Base-by-base conservation (phyloP, 2,888 invertebrate species). In the Girardia tigrina region DNA sequence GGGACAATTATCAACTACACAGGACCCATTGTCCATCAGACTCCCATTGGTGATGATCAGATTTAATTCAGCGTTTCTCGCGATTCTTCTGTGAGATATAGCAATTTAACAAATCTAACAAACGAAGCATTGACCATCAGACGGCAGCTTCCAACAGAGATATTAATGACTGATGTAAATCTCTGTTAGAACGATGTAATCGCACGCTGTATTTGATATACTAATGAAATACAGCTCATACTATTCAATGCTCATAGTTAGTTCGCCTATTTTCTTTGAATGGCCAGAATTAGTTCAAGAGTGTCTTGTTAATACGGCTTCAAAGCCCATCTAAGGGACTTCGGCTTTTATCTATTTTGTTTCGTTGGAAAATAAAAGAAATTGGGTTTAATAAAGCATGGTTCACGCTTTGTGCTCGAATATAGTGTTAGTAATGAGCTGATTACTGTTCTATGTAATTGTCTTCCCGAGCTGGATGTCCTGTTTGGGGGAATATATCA, bases 1-100 rank as follows among this genome's bases (percentile, higher is more conserved):
- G 56, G n/a, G 56, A 56, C n/a, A 56, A 56, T 56, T 56, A 56
- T 56, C 56, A 56, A 56, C 56, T 56, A 56, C 56, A 56, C 56
- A 56, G 56, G 56, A 56, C 56, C 56, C 56, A 56, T 56, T 56
- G 56, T 56, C 56, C 56, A 56, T 20, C 56, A 56, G 56, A 56
- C 56, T 56, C 56, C n/a, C 56, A 56, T 56, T 56, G 56, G 56
- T 56, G 56, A 56, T 56, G 56, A 56, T 56, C 56, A 56, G 56
- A 56, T 56, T 56, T 56, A 56, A 56, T 56, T 56, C 56, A 56
- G 56, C 56, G 23, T 56, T 4, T 6, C 4, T 56, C 56, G n/a
- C 56, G 23, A n/a, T 56, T 56, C 56, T 56, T n/a, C 56, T 56
- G 56, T 12, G 56, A 56, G 56, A 8, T 12, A 56, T 56, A 56